Base-by-base conservation (phyloP, 1,140 invertebrate genomes). In the Cherax destructor region DNA sequence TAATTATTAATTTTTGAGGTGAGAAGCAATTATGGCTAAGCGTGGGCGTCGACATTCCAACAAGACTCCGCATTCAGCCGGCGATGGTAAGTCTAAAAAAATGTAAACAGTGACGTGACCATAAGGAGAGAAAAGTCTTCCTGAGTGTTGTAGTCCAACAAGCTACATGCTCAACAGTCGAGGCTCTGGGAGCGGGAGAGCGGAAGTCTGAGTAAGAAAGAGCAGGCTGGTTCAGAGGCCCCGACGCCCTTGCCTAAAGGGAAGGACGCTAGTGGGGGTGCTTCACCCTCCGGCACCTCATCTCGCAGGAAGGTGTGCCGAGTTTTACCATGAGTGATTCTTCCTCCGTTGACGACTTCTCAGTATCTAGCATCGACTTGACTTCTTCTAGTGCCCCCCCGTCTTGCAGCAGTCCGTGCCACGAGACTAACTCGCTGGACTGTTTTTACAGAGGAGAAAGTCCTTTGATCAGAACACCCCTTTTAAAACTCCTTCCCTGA, bases 161-260 rank as follows among this genome's bases (percentile, higher is more conserved):
- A 24, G 72, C 72, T 86, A 52, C 72, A 52, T 69, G 18, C 41
- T 61, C 76, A 87, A 52, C 85, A 79, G 59, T 18, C 52, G 13
- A 61, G 59, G 76, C 85, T 56, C 85, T 61, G 50, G 72, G 49
- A 83, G 18, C 13, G 21, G 24, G 49, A 61, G 85, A 79, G 76
- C 85, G 85, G 85, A 87, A 87, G 85, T 78, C n/a, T 50, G 76
- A 77, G 85, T 50, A 79, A 78, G 84, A 79, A 13, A 50, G 69
- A 86, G 84, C 74, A 79, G 84, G 84, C 84, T 74, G 85, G 85
- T 87, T 87, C 85, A 87, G 85, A 79, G 52, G 74, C 85, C 85
- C 30, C 76, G 47, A 50, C 47, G 72, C 76, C 85, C 76, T 87
- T 77, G 85, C 24, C 24, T 41, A 61, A 52, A 24, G 85, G 76